A percentile compares a stretch with the other conserved stretches of the same genome.
phyloP scores from a whole-genome alignment of 1,140 invertebrate species.

The Papilio helenus region DNA sequence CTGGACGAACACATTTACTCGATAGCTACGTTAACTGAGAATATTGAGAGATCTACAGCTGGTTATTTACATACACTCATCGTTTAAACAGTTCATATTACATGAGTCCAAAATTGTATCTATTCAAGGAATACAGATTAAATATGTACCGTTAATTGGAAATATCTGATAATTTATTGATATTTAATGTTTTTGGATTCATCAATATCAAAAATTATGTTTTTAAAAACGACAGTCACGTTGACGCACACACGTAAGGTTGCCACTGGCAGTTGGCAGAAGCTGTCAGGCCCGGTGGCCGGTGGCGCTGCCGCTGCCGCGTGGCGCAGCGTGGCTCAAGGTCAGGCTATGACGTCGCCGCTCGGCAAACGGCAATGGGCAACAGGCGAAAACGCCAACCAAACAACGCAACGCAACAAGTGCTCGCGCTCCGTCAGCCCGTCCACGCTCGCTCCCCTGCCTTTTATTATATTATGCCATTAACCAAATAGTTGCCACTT shows the following conservation, averaged over 20 bases:
- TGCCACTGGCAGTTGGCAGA: constrained; percentile 37
- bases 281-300: constrained; percentile 54
- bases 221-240: constrained; percentile 1
- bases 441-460: constrained; percentile 47
- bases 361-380: constrained; percentile 57
- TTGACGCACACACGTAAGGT: constrained; percentile 15
- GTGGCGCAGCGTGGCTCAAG: constrained; percentile 60
- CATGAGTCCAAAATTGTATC: background rate
- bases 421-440: constrained; percentile 63
- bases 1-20: constrained; percentile 64
- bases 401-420: constrained; percentile 79
- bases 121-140: no score
- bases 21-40: constrained; percentile 40
- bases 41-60: constrained; percentile 32
- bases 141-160: no score
- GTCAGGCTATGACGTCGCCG: constrained; percentile 70
- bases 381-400: constrained; percentile 71
- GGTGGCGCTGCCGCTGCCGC: constrained; percentile 47
- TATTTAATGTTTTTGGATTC: background rate
- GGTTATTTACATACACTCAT: constrained; percentile 23
- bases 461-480: constrained; percentile 57
- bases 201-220: background rate
- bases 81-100: constrained; percentile 7
- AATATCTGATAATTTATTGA: background rate
- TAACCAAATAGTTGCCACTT: constrained; percentile 58